Evolutionary conservation across 2,797 vertebrate species (phyloP).

Genomic region (Holocentrus rufus): DNA sequence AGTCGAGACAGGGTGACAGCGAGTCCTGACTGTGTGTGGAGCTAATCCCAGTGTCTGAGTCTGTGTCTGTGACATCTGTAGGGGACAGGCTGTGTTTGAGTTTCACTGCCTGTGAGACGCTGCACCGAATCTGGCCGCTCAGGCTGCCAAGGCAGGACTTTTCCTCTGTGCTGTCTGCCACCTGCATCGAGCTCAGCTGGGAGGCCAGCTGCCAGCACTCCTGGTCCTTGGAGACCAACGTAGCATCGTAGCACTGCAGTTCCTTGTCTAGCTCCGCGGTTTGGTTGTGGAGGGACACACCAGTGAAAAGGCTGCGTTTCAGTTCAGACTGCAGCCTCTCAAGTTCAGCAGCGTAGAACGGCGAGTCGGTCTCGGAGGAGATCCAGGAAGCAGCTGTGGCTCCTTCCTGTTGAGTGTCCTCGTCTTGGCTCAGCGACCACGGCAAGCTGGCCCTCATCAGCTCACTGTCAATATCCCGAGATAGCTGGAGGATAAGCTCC

Average conservation of each 20-base stretch:
- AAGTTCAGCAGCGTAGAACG: constrained; percentile 72
- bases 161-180: constrained; percentile 73
- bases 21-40: constrained; percentile 98
- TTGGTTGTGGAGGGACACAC: constrained; percentile 86
- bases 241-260: constrained; percentile 82
- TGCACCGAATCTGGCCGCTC: constrained; percentile 71
- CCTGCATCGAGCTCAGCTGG: constrained; percentile 84
- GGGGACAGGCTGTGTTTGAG: constrained; percentile 81
- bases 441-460: constrained; percentile 65
- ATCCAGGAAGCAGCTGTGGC: constrained; percentile 59
- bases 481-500: constrained; percentile 86
- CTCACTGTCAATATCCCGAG: constrained; percentile 88
- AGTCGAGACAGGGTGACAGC: constrained; percentile 85
- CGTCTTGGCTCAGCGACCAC: constrained; percentile 12
- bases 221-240: constrained; percentile 86
- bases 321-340: constrained; percentile 84
- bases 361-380: constrained; percentile 40
- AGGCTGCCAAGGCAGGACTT: constrained; percentile 46
- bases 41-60: constrained; percentile 98
- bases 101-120: constrained; percentile 62
- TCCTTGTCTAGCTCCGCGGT: constrained; percentile 87
- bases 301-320: constrained; percentile 85
- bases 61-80: constrained; percentile 89
- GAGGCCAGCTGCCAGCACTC: constrained; percentile 90
- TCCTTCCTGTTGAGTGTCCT: constrained; percentile 56